Conservation (phyloP, 2,888 invertebrate genomes). For the Conomelus anceps region DNA sequence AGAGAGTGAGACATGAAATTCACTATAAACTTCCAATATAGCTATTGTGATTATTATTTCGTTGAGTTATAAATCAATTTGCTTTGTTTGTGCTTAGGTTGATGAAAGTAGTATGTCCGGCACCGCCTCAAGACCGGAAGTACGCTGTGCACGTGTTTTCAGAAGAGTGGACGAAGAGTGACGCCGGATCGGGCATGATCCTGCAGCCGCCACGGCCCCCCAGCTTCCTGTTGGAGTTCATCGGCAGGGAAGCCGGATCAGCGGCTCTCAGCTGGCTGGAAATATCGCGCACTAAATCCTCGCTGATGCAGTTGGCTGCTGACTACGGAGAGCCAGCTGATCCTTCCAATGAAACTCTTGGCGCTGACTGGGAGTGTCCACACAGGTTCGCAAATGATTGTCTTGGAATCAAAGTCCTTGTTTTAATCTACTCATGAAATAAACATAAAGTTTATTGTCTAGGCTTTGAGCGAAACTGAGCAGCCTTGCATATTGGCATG, state of each 20-base stretch:
- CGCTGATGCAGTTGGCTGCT: conserved; percentile 42
- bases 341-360: conserved; percentile 55
- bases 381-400: conserved; percentile 37
- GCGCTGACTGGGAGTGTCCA: conserved; percentile 39
- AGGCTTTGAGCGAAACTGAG: no score
- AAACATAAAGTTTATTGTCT: no score
- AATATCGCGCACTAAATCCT: conserved; percentile 56
- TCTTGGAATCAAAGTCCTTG: no score
- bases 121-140: conserved; percentile 57
- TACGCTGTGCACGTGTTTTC: conserved; percentile 71
- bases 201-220: conserved; percentile 44
- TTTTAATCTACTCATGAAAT: no score
- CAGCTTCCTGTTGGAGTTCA: conserved; percentile 70
- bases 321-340: conserved; percentile 52
- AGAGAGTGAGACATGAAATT: no score
- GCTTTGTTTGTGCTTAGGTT: conserved; percentile 40
- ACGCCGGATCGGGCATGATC: conserved; percentile 33
- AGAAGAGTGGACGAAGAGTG: conserved; percentile 62
- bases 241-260: conserved; percentile 65
- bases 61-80: no score
- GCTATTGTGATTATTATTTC: not conserved
- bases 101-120: conserved; percentile 65
- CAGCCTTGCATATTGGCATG: no score
- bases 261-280: conserved; percentile 69
- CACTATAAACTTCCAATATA: no score